These are phyloP conservation scores for Cephus nigrinus DNA, from an alignment of 2,888 invertebrate genomes.

Conservation along the genomic window DNA sequence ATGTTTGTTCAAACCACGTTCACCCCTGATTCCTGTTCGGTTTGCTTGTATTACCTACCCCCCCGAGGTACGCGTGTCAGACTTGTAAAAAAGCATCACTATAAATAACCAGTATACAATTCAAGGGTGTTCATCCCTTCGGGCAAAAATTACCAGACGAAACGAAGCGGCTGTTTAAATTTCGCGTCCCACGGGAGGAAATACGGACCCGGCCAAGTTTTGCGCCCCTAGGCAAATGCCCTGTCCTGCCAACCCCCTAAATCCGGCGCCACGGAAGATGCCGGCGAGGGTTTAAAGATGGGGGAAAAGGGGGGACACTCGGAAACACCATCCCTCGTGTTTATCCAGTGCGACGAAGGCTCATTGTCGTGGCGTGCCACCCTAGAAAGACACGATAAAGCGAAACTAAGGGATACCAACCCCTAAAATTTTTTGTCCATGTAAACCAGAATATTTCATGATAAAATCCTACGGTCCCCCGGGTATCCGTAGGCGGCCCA, in stretches of 20 bases:
- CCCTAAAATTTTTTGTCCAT: background rate
- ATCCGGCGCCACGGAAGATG: background rate
- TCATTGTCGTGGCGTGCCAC: no score
- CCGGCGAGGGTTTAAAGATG: background rate
- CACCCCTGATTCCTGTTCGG: background rate
- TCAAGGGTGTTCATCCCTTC: background rate
- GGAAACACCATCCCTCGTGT: no score
- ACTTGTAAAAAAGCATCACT: background rate
- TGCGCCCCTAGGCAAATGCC: background rate
- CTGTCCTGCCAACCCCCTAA: background rate
- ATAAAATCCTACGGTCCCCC: background rate
- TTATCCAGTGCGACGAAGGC: no score
- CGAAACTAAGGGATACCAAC: background rate
- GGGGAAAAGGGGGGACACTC: background rate
- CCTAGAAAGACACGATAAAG: background rate
- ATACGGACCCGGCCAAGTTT: background rate
- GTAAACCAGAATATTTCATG: background rate
- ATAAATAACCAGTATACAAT: background rate
- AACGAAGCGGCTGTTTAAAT: background rate
- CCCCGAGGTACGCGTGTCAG: background rate
- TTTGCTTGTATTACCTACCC: background rate
- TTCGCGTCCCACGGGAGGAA: background rate
- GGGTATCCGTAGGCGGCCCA: background rate
- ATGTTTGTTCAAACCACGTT: background rate
- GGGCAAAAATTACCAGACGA: background rate